phyloP scores from a whole-genome alignment of 2,113 vertebrate genomes.

The Vicugna pacos region DNA sequence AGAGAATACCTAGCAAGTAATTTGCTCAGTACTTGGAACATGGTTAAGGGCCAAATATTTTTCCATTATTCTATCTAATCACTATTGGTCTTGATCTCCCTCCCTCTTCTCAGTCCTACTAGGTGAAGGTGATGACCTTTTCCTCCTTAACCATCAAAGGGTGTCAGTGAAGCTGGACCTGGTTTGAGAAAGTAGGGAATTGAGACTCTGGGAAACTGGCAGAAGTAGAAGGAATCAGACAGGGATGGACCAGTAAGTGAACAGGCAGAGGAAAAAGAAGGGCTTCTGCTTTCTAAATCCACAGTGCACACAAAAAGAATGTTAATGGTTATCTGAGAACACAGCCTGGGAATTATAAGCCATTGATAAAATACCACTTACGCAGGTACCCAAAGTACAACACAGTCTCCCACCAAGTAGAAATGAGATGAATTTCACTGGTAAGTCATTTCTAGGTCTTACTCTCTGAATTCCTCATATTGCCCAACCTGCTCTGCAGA shows the following conservation, averaged over 20 bases:
- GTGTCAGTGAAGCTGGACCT: neutral
- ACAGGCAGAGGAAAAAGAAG: neutral
- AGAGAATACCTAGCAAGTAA: neutral
- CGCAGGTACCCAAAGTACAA: neutral
- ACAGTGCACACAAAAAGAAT: neutral
- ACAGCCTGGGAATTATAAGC: neutral
- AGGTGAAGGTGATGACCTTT: neutral
- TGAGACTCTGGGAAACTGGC: neutral
- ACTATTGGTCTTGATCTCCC: neutral
- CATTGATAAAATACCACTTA: neutral
- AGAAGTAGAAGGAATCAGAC: neutral
- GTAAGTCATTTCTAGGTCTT: conserved; percentile 1
- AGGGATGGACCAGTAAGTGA: neutral
- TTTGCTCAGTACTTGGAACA: neutral
- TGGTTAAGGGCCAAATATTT: neutral
- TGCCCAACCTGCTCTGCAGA: neutral
- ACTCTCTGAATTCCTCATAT: neutral
- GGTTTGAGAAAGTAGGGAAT: neutral
- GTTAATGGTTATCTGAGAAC: neutral
- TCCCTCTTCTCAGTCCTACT: neutral
- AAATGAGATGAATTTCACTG: neutral
- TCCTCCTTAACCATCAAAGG: neutral
- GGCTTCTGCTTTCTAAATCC: neutral
- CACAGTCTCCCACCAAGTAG: neutral
- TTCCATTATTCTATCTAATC: neutral